Conservation (phyloP, 1,140 invertebrate species). For the Spodoptera litura region DNA sequence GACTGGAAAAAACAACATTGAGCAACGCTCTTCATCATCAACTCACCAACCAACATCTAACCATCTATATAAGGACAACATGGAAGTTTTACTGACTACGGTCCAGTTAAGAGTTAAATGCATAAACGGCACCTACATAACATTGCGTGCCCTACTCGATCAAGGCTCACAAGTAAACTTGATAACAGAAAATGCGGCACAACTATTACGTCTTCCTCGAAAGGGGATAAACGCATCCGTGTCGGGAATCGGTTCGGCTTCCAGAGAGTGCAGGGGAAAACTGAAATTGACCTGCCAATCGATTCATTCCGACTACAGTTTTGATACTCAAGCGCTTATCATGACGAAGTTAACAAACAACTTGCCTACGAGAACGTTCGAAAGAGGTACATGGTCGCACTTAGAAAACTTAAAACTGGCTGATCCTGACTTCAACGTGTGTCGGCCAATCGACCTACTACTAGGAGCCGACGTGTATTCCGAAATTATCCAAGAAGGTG, state of each 20-base stretch:
- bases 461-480: constrained; percentile 26
- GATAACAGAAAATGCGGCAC: background rate
- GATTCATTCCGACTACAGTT: too few relatives aligned
- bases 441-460: background rate
- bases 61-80: background rate
- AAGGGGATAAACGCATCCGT: background rate
- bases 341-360: too few relatives aligned
- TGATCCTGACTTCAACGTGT: background rate
- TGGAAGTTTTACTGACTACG: background rate
- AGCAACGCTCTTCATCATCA: background rate
- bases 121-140: constrained; percentile 46
- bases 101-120: constrained; percentile 23
- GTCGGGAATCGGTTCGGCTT: background rate
- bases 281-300: background rate
- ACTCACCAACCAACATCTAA: background rate
- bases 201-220: background rate
- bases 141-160: constrained; percentile 42
- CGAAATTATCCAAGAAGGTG: constrained; percentile 1
- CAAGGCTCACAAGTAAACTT: background rate
- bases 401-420: background rate
- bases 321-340: too few relatives aligned
- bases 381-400: background rate
- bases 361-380: background rate
- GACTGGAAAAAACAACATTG: background rate
- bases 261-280: background rate